A percentile compares a stretch with the other conserved stretches of the same genome.
Evolutionary conservation across 1,140 invertebrate genomes (phyloP).

Genomic region (Ostrea denselamellosa): DNA sequence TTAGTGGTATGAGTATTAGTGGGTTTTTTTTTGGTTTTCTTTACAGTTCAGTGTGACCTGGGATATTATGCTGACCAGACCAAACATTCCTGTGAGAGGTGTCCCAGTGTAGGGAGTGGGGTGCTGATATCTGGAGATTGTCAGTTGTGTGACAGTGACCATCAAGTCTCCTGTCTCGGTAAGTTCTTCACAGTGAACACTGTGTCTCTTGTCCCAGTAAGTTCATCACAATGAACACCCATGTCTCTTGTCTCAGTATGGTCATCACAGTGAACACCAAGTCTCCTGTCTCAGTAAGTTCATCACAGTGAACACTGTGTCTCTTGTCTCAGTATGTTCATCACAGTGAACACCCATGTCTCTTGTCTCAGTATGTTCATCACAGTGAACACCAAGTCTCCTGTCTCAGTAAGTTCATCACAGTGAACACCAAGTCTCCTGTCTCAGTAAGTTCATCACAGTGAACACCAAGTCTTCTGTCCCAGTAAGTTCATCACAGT

Average conservation of each 20-base stretch:
- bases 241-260: background rate
- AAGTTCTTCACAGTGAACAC: background rate
- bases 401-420: background rate
- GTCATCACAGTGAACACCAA: background rate
- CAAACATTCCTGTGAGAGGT: constrained; percentile 35
- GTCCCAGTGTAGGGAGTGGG: constrained; percentile 4
- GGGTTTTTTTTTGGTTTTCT: background rate
- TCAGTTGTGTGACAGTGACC: constrained; percentile 3
- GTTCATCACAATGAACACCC: background rate
- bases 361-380: background rate
- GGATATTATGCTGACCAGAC: constrained; percentile 40
- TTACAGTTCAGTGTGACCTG: constrained; percentile 47
- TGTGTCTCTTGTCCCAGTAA: too few relatives aligned
- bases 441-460: background rate
- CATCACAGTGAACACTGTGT: background rate
- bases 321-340: background rate
- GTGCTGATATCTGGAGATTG: constrained; percentile 3
- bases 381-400: background rate
- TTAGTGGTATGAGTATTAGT: too few relatives aligned
- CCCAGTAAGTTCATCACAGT: background rate
- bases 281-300: constrained; percentile 5
- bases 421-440: background rate
- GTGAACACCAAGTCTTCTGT: background rate
- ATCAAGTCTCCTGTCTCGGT: constrained; percentile 41
- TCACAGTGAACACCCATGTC: background rate